phyloP scores from a whole-genome alignment of 1,140 invertebrate species.

The Stratiolaelaps scimitus region DNA sequence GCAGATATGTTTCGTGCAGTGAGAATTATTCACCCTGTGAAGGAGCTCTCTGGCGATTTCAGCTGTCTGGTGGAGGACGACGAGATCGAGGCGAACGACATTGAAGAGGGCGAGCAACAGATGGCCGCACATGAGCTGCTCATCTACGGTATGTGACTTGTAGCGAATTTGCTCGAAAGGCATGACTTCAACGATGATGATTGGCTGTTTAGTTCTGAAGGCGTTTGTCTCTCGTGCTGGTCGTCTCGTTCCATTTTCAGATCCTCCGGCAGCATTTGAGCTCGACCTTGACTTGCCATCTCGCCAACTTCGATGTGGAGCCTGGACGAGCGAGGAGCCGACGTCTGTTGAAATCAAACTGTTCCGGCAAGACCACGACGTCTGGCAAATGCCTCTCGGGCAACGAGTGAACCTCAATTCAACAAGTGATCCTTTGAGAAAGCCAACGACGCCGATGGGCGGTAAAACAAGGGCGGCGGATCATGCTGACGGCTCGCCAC shows the following conservation, averaged over 20 bases:
- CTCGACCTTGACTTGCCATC: too few species aligned
- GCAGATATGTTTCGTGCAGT: constrained; percentile 14
- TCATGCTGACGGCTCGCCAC: not conserved
- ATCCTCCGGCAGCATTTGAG: too few species aligned
- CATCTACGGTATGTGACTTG: constrained; percentile 17
- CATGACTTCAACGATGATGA: not conserved
- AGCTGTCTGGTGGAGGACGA: constrained; percentile 1
- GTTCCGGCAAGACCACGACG: too few species aligned
- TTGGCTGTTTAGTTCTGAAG: not conserved
- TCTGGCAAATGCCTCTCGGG: not conserved
- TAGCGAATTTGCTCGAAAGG: too few species aligned
- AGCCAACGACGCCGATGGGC: not conserved
- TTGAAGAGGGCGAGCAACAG: not conserved
- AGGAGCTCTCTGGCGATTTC: constrained; percentile 19
- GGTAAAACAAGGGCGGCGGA: not conserved
- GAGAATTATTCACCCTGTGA: constrained; percentile 14
- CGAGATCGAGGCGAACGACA: not conserved
- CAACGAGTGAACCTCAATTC: not conserved
- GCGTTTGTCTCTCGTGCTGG: not conserved
- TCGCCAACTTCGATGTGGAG: too few species aligned
- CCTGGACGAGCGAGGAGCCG: too few species aligned
- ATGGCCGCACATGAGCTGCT: not conserved
- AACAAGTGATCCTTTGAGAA: not conserved
- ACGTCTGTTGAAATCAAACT: too few species aligned
- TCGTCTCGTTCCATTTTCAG: not conserved